Evolutionary conservation across 2,797 vertebrate genomes (phyloP), one percentile per base, ranked within the genome.

Genomic region (Cuculus canorus): DNA sequence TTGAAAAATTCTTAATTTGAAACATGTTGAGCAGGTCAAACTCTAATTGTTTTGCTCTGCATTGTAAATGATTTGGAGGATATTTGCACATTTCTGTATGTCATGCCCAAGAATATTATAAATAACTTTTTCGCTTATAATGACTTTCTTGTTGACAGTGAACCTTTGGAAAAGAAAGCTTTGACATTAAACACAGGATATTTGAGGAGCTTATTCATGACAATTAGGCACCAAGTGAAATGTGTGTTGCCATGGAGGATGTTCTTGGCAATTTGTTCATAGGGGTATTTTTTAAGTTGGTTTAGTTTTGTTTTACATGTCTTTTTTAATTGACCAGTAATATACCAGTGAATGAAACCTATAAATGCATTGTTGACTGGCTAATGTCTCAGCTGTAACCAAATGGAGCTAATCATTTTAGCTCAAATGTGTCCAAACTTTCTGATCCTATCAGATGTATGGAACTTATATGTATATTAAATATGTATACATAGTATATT

Each of bases 171-270:
- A 90, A 80, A 45, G 33, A 82, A 76, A 85, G 69, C 78, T 70
- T 82, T 89, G 71, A 70, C 48, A 27, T 93, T 76, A 94, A 95
- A 88, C 60, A 70, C 33, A n/a, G 64, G 45, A 30, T 95, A 57
- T 90, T 82, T 89, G 63, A 88, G 48, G 39, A 88, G 39, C 43
- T 95, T 84, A 72, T 90, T 92, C 86, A 53, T 70, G 71, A 73
- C 48, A 79, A 71, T 80, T 76, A 75, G 71, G 68, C 25, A 37
- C 35, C 61, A 75, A 86, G 78, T 79, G 70, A 87, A 94, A 64
- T 71, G 60, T 11, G 37, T 78, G 77, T 93, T 91, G 54, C 92
- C 47, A 68, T 85, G 83, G 77, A 54, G 73, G 32, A 60, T 16
- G 28, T 23, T 87, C 68, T 70, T 87, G 63, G 60, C 0, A 0